A percentile compares a stretch with the other conserved stretches of the same genome.
phyloP scores from a whole-genome alignment of 2,888 invertebrate species.

The Leptinotarsa haldemani region DNA sequence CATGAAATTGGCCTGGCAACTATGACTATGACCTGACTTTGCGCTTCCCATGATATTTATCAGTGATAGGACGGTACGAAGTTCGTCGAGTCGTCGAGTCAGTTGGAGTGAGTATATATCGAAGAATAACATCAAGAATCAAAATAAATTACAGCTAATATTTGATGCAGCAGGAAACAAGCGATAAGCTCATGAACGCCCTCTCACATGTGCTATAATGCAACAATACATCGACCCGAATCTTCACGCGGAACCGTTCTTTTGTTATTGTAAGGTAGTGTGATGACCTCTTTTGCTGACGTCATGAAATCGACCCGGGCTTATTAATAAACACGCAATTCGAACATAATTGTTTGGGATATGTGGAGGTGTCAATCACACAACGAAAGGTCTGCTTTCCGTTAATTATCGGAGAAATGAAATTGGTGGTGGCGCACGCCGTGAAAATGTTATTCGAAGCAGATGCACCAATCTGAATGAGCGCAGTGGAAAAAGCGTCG shows the following conservation, averaged over 20 bases:
- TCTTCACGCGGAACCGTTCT: conserved; percentile 6
- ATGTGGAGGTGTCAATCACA: conserved; percentile 29
- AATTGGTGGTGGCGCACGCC: conserved; percentile 1
- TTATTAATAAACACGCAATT: conserved; percentile 38
- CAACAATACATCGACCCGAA: neutral
- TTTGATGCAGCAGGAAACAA: too few relatives aligned
- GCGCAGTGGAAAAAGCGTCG: neutral
- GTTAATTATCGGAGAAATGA: conserved; percentile 22
- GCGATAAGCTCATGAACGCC: too few relatives aligned
- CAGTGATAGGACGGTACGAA: too few relatives aligned
- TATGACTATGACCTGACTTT: too few relatives aligned
- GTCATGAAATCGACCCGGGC: conserved; percentile 25
- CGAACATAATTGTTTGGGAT: conserved; percentile 30
- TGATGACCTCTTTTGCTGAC: conserved; percentile 28
- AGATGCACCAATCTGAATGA: conserved; percentile 1
- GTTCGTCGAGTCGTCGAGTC: too few relatives aligned
- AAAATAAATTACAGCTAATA: too few relatives aligned
- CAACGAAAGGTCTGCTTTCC: conserved; percentile 32
- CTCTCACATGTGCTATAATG: neutral
- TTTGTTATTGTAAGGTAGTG: conserved; percentile 18
- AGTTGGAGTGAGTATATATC: too few relatives aligned
- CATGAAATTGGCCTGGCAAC: too few relatives aligned
- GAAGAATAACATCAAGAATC: too few relatives aligned
- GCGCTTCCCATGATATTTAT: too few relatives aligned
- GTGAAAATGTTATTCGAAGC: neutral